phyloP scores from a whole-genome alignment of 23 tunicate genomes.

The Phallusia fumigata region DNA sequence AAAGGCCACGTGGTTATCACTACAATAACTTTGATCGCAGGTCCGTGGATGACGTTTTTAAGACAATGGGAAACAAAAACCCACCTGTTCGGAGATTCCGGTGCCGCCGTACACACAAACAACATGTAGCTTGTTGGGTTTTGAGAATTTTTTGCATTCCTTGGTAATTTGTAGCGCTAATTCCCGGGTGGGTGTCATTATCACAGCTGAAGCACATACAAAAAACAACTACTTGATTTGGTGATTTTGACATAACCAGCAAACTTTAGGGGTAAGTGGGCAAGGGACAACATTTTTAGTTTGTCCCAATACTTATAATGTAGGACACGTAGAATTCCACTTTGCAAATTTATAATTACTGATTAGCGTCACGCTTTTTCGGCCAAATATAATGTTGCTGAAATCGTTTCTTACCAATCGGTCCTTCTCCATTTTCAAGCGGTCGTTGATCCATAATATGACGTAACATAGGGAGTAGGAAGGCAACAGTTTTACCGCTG shows the following conservation, averaged over 20 bases:
- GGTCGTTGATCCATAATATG: slow-evolving; percentile 96
- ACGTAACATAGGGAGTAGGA: slow-evolving; percentile 92
- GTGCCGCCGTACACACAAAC: slow-evolving; percentile 99
- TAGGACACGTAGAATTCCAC: no score
- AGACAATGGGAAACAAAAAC: background rate
- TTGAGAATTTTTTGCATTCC: slow-evolving; percentile 96
- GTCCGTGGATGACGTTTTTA: no score
- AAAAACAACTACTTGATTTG: no score
- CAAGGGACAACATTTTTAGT: no score
- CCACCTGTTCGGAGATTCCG: slow-evolving; percentile 96
- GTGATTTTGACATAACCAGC: no score
- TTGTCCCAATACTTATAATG: no score
- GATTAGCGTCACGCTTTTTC: no score
- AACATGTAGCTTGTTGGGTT: slow-evolving; percentile 59
- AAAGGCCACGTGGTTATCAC: no score
- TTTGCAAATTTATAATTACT: no score
- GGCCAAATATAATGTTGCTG: background rate
- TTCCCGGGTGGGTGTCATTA: slow-evolving; percentile 97
- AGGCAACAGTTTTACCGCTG: slow-evolving; percentile 98
- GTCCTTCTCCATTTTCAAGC: slow-evolving; percentile 90
- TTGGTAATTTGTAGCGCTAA: slow-evolving; percentile 93
- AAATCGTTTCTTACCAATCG: slow-evolving; percentile 55
- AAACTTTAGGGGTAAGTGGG: no score
- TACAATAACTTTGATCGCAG: no score
- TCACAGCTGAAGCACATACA: slow-evolving; percentile 4